Evolutionary conservation across 2,797 vertebrate species (phyloP).

Genomic region (Falco novaeseelandiae): DNA sequence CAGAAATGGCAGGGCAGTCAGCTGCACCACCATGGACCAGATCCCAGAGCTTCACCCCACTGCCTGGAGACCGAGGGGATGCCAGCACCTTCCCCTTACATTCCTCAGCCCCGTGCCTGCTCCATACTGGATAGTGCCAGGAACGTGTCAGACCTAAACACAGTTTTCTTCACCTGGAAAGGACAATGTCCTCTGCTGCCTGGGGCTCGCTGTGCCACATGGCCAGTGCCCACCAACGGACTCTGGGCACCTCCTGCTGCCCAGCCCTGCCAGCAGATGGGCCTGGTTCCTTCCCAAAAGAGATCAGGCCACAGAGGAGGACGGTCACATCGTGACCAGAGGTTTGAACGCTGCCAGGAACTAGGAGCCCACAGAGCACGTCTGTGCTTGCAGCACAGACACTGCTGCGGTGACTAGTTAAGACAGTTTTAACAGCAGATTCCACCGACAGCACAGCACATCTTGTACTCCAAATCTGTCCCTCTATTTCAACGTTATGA

Average conservation of each 20-base stretch:
- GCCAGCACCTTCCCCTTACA: accelerated
- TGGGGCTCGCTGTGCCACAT: accelerated
- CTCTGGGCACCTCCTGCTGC: not conserved
- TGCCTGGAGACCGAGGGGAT: not conserved
- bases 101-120: not conserved
- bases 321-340: accelerated
- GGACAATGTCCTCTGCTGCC: not conserved
- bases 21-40: not conserved
- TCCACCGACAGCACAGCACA: not conserved
- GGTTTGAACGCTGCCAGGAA: not conserved
- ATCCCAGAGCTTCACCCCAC: not conserved
- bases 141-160: accelerated
- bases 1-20: not conserved
- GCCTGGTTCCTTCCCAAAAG: not conserved
- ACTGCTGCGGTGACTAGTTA: accelerated
- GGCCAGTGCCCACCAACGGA: not conserved
- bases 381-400: not conserved
- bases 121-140: accelerated
- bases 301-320: not conserved
- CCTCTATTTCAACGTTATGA: not conserved
- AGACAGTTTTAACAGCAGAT: not conserved
- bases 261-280: not conserved
- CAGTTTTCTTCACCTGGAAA: not conserved
- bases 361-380: not conserved
- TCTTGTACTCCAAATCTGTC: not conserved